phyloP scores from a whole-genome alignment of 2,888 invertebrate genomes.

The Pheosia gnoma region DNA sequence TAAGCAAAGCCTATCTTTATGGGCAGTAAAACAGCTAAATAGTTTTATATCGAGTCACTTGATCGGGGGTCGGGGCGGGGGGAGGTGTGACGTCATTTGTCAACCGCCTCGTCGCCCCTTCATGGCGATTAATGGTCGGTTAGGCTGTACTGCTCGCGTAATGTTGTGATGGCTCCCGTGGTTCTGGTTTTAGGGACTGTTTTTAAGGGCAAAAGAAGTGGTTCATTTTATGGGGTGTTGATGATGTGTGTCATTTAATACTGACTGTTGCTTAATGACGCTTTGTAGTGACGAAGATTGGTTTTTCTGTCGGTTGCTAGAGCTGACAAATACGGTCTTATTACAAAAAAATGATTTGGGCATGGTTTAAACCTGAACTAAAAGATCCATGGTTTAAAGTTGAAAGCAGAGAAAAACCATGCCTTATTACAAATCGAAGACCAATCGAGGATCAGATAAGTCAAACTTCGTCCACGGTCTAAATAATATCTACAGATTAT shows the following conservation, averaged over 20 bases:
- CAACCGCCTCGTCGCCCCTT: constrained; percentile 50
- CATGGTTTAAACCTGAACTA: no score
- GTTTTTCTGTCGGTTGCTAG: no score
- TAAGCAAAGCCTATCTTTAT: constrained; percentile 54
- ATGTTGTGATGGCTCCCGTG: constrained; percentile 13
- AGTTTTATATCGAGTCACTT: constrained; percentile 59
- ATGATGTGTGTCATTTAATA: background rate
- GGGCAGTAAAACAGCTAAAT: constrained; percentile 65
- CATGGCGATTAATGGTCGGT: constrained; percentile 47
- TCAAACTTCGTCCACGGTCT: no score
- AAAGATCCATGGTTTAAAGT: no score
- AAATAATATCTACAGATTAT: no score
- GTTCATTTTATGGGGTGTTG: background rate
- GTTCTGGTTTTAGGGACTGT: constrained; percentile 15
- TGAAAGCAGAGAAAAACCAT: no score
- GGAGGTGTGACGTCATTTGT: constrained; percentile 58
- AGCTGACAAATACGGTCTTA: no score
- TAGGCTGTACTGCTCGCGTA: constrained; percentile 24
- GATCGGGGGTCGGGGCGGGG: constrained; percentile 13
- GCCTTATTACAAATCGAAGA: no score
- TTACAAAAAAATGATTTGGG: no score
- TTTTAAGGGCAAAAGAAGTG: constrained; percentile 7
- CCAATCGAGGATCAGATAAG: no score
- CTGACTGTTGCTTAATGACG: no score
- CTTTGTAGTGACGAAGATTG: no score